Conservation (phyloP, 1,140 invertebrate genomes). For the Drosophila tsacasi region DNA sequence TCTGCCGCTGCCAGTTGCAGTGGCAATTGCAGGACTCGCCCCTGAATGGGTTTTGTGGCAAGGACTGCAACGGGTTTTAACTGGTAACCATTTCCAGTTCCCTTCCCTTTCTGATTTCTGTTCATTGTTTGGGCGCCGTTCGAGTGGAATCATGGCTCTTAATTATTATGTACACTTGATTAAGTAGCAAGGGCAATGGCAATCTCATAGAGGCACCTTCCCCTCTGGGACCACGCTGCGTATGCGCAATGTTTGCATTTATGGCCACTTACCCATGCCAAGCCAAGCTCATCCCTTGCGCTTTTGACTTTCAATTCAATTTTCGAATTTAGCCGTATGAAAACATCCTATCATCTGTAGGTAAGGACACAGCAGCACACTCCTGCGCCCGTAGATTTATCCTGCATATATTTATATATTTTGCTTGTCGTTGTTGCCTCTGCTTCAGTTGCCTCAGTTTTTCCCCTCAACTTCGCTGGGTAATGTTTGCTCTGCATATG, state of each 20-base stretch:
- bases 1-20: conserved; percentile 48
- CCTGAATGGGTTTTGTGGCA: conserved; percentile 35
- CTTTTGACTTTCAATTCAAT: conserved; percentile 78
- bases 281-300: conserved; percentile 41
- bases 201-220: neutral
- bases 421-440: conserved; percentile 17
- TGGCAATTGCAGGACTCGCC: conserved; percentile 29
- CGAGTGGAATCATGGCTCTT: conserved; percentile 63
- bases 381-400: conserved; percentile 30
- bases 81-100: conserved; percentile 34
- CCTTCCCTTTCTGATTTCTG: conserved; percentile 12
- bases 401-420: conserved; percentile 43
- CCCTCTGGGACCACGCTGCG: conserved; percentile 34
- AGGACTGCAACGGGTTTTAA: conserved; percentile 10
- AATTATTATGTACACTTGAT: conserved; percentile 79
- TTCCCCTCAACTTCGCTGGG: conserved; percentile 46
- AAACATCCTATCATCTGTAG: conserved; percentile 43
- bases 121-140: conserved; percentile 55
- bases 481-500: conserved; percentile 76
- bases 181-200: conserved; percentile 53
- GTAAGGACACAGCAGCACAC: conserved; percentile 13
- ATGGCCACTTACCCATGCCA: conserved; percentile 10
- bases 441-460: conserved; percentile 35
- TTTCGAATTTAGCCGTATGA: conserved; percentile 70
- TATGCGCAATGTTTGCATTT: conserved; percentile 67